Evolutionary conservation across 2,113 vertebrate genomes (phyloP).

Genomic region (Brienomyrus brachyistius): DNA sequence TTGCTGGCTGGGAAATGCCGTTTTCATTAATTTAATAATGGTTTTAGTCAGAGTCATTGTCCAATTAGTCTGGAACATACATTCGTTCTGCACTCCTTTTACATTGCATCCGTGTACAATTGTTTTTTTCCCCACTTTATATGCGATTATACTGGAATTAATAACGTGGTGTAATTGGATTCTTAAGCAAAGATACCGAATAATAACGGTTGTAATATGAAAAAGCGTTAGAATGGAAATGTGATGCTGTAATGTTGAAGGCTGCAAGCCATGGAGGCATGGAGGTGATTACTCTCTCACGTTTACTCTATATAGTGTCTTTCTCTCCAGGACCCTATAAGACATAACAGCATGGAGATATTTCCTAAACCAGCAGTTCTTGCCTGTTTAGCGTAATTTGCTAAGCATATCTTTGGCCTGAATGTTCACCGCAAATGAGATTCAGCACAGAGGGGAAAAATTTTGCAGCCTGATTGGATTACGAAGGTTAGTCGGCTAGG

Average conservation of each 20-base stretch:
- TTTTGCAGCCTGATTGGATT: background rate
- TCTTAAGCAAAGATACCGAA: slow-evolving; percentile 52
- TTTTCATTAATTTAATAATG: slow-evolving; percentile 50
- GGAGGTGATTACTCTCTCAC: slow-evolving; percentile 25
- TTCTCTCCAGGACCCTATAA: background rate
- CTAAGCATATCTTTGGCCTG: background rate
- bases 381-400: background rate
- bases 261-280: slow-evolving; percentile 21
- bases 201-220: slow-evolving; percentile 45
- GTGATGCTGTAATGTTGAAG: slow-evolving; percentile 38
- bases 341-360: background rate
- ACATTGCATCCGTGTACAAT: slow-evolving; percentile 42
- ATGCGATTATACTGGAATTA: slow-evolving; percentile 59
- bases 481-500: background rate
- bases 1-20: slow-evolving; percentile 39
- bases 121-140: slow-evolving; percentile 40
- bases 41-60: slow-evolving; percentile 58
- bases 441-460: background rate
- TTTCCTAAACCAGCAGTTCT: background rate
- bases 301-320: background rate
- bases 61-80: slow-evolving; percentile 45
- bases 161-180: slow-evolving; percentile 57
- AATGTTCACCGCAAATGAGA: background rate
- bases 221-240: slow-evolving; percentile 33
- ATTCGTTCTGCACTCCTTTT: slow-evolving; percentile 44